Percentiles rank a stretch among this genome's conserved stretches.
phyloP scores from a whole-genome alignment of 1,140 invertebrate genomes.

The Olivierus martensii region DNA sequence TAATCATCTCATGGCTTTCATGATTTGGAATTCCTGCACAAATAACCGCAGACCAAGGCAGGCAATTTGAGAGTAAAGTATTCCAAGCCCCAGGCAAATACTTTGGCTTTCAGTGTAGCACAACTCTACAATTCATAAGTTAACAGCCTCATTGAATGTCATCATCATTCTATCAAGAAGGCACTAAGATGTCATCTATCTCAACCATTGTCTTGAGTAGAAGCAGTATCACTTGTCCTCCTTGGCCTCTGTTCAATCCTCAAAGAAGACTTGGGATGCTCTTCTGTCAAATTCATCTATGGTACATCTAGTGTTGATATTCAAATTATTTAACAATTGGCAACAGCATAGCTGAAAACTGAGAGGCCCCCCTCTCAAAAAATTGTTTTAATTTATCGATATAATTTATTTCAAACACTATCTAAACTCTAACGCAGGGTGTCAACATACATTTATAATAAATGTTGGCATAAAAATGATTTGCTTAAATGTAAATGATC shows the following conservation, averaged over 20 bases:
- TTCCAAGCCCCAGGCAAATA: constrained; percentile 14
- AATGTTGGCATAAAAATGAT: no score
- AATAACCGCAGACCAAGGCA: constrained; percentile 31
- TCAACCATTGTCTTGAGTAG: constrained; percentile 22
- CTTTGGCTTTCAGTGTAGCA: constrained; percentile 4
- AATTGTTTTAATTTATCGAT: no score
- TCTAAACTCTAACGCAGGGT: no score
- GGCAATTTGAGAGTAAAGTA: constrained; percentile 30
- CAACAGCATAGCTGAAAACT: no score
- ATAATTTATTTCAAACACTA: no score
- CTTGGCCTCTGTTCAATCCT: constrained; percentile 19
- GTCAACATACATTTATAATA: no score
- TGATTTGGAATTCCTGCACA: constrained; percentile 22
- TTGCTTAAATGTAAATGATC: no score
- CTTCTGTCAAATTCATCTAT: no score
- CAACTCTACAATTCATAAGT: constrained; percentile 25
- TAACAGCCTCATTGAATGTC: constrained; percentile 25
- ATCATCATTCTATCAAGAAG: constrained; percentile 25
- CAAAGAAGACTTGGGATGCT: constrained; percentile 23
- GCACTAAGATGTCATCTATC: constrained; percentile 12
- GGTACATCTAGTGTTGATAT: no score
- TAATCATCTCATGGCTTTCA: constrained; percentile 28
- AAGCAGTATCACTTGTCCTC: constrained; percentile 28
- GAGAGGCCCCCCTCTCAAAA: no score
- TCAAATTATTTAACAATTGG: no score